These are phyloP conservation scores for Psylliodes chrysocephalus DNA, from an alignment of 2,888 invertebrate species.

Conservation along the genomic window DNA sequence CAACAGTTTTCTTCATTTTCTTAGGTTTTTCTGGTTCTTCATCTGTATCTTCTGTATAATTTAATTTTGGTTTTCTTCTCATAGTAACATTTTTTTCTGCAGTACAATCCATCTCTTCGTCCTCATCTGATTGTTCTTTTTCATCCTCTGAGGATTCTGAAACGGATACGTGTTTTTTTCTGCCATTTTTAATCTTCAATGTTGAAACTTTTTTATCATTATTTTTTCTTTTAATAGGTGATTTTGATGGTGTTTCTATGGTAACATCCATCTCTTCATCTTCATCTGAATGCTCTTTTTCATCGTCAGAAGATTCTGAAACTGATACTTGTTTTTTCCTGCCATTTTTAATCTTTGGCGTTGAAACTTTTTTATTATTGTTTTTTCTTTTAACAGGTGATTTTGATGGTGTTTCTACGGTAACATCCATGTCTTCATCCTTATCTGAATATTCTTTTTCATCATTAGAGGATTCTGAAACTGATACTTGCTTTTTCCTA, in stretches of 20 bases:
- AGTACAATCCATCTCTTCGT: background rate
- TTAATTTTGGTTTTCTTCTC: conserved; percentile 14
- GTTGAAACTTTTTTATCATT: background rate
- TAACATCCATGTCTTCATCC: conserved; percentile 12
- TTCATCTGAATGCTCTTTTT: conserved; percentile 8
- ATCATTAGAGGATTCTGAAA: conserved; percentile 15
- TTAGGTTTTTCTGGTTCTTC: conserved; percentile 6
- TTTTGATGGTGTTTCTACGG: background rate
- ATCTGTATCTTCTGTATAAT: conserved; percentile 15
- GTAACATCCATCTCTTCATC: too few species aligned
- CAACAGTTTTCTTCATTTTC: background rate
- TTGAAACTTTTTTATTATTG: background rate
- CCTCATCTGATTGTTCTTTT: conserved; percentile 15
- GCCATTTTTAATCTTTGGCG: background rate
- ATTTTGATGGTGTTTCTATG: background rate
- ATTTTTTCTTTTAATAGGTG: background rate
- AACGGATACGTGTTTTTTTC: background rate
- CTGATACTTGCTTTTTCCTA: background rate
- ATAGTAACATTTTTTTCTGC: background rate
- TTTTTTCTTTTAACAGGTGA: conserved; percentile 5
- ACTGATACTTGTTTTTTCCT: background rate
- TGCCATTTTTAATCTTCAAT: background rate
- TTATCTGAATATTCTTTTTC: conserved; percentile 27
- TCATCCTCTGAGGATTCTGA: conserved; percentile 20
- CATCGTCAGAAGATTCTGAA: too few species aligned